Evolutionary conservation across 2,888 invertebrate genomes (phyloP).

Genomic region (Noctua pronuba): DNA sequence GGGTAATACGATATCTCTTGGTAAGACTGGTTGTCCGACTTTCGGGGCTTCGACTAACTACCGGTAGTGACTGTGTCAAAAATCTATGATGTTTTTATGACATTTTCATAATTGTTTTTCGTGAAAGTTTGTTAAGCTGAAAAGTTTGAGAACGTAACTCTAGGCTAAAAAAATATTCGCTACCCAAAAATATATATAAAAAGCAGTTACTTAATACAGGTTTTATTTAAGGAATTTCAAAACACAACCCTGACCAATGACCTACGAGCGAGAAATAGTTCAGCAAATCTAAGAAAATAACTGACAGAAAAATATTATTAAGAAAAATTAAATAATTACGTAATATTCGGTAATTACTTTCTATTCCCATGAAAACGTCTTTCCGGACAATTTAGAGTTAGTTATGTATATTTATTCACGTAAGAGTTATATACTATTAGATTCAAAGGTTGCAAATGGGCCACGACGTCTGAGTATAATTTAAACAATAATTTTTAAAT

Average conservation of each 20-base stretch:
- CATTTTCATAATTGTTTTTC: no score
- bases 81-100: background rate
- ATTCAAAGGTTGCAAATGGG: conserved; percentile 41
- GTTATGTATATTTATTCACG: conserved; percentile 42
- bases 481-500: conserved; percentile 40
- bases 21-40: background rate
- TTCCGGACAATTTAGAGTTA: conserved; percentile 41
- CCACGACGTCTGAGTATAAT: conserved; percentile 34
- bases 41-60: background rate
- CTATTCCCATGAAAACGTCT: conserved; percentile 31
- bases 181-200: no score
- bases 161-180: no score
- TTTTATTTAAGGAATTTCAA: background rate
- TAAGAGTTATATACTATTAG: conserved; percentile 27
- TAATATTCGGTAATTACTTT: background rate
- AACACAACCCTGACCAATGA: background rate
- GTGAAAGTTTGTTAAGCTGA: no score
- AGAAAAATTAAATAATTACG: background rate
- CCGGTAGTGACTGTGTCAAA: no score
- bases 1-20: background rate
- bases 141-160: no score
- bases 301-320: background rate
- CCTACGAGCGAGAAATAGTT: background rate
- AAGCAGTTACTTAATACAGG: no score
- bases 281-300: background rate